These are phyloP conservation scores for Leptopilina myrica DNA, from an alignment of 2,888 invertebrate species.

Conservation along the genomic window DNA sequence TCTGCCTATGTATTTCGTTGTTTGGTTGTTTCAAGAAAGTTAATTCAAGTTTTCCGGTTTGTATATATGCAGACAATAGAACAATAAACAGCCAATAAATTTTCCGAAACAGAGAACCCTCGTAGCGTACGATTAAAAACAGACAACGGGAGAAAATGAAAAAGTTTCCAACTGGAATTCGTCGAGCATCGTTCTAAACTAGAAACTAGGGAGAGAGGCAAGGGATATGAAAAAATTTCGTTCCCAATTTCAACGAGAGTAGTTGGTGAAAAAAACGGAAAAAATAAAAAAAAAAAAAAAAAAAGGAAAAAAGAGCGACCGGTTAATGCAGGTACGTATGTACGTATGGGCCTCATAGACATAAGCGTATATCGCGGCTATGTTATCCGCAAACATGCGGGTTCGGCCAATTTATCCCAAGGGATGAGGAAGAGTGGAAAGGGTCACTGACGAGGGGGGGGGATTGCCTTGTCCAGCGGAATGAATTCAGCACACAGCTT, in stretches of 20 bases:
- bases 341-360: slow-evolving; percentile 45
- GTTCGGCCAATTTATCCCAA: slow-evolving; percentile 75
- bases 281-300: slow-evolving; percentile 12
- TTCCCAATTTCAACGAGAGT: slow-evolving; percentile 49
- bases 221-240: slow-evolving; percentile 47
- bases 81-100: slow-evolving; percentile 34
- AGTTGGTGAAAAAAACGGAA: slow-evolving; percentile 42
- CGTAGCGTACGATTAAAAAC: slow-evolving; percentile 31
- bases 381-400: slow-evolving; percentile 75
- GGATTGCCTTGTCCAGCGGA: slow-evolving; percentile 70
- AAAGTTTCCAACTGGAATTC: slow-evolving; percentile 35
- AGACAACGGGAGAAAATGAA: slow-evolving; percentile 33
- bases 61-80: slow-evolving; percentile 7
- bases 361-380: slow-evolving; percentile 59
- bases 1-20: neutral
- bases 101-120: slow-evolving; percentile 32
- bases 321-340: slow-evolving; percentile 38
- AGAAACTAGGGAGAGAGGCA: slow-evolving; percentile 16
- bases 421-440: slow-evolving; percentile 61
- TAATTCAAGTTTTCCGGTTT: slow-evolving; percentile 26
- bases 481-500: slow-evolving; percentile 72
- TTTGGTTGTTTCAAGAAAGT: slow-evolving; percentile 4
- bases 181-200: slow-evolving; percentile 33
- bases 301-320: slow-evolving; percentile 39
- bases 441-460: slow-evolving; percentile 46